phyloP scores from a whole-genome alignment of 2,113 vertebrate genomes.

The Anser brachyrhynchus region DNA sequence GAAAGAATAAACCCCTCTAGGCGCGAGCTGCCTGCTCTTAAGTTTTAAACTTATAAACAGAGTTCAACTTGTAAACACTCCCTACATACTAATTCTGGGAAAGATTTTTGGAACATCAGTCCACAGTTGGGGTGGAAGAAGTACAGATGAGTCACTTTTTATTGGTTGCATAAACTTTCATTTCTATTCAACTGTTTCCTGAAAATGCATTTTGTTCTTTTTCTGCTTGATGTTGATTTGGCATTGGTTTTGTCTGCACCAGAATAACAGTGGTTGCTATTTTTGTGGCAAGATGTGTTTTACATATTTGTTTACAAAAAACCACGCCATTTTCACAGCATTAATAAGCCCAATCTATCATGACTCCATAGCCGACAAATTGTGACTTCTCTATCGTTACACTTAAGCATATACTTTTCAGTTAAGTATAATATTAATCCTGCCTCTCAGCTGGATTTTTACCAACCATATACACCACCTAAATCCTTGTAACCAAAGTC shows the following conservation, averaged over 20 bases:
- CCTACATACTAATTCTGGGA: not conserved
- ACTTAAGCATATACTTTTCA: not conserved
- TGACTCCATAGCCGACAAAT: not conserved
- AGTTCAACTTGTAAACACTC: not conserved
- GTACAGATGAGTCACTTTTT: conserved; percentile 26
- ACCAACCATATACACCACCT: not conserved
- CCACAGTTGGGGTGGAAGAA: not conserved
- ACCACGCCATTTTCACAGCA: not conserved
- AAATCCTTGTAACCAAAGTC: not conserved
- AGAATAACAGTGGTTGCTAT: not conserved
- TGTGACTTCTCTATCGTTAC: not conserved
- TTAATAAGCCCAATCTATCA: not conserved
- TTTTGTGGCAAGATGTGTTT: not conserved
- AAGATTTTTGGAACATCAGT: not conserved
- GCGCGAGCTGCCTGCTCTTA: not conserved
- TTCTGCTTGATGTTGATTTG: not conserved
- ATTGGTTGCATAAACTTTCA: conserved; percentile 14
- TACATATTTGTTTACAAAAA: not conserved
- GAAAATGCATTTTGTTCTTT: not conserved
- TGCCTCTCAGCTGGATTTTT: conserved; percentile 26
- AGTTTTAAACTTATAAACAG: not conserved
- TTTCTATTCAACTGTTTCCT: not conserved
- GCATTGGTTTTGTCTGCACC: not conserved
- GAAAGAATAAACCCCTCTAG: not conserved
- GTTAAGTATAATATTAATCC: not conserved